Conservation (phyloP, 2,113 vertebrate species). For the Leiothrix lutea region DNA sequence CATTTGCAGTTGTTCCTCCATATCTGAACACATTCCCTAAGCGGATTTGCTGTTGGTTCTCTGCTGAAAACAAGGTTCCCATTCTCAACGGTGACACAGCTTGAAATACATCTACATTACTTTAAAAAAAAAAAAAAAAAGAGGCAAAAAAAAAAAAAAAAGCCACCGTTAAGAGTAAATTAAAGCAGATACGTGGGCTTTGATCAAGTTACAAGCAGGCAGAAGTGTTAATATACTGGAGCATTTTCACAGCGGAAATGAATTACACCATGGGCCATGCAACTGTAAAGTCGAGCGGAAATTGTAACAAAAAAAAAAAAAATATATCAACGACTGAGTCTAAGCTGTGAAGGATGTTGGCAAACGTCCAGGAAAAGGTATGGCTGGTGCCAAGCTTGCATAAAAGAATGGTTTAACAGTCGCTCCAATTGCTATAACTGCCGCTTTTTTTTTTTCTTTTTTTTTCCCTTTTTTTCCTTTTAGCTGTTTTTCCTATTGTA, state of each 20-base stretch:
- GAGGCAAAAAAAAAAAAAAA: neutral
- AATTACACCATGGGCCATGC: constrained; percentile 60
- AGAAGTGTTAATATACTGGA: constrained; percentile 58
- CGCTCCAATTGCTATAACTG: constrained; percentile 60
- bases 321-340: constrained; percentile 28
- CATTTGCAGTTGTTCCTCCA: neutral
- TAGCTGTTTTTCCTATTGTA: constrained; percentile 70
- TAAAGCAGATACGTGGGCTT: constrained; percentile 40
- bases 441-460: neutral
- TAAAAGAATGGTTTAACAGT: constrained; percentile 69
- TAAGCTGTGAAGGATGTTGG: constrained; percentile 58
- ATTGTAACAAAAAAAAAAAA: constrained; percentile 50
- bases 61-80: neutral
- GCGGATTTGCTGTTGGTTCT: neutral
- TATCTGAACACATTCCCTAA: neutral
- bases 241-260: constrained; percentile 65
- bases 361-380: constrained; percentile 73
- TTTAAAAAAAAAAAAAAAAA: neutral
- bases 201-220: constrained; percentile 56
- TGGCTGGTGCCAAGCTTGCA: constrained; percentile 63
- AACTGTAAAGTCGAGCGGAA: constrained; percentile 47
- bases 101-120: neutral
- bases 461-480: neutral
- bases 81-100: neutral
- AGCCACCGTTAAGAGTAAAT: constrained; percentile 25